Evolutionary conservation across 2,113 vertebrate genomes (phyloP).

Genomic region (Gavialis gangeticus): DNA sequence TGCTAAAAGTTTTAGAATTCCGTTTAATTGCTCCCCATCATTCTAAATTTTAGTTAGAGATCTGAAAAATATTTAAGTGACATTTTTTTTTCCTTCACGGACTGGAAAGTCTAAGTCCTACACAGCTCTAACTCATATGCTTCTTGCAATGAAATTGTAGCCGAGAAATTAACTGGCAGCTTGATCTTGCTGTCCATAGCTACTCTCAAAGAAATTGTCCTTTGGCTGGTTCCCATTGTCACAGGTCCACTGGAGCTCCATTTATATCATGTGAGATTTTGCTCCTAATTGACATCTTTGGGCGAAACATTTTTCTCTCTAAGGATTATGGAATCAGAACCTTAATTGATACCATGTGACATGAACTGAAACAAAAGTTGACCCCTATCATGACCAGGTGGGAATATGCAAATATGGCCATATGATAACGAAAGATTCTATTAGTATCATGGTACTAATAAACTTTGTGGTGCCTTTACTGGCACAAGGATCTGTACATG

Average conservation of each 20-base stretch:
- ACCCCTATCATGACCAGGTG: not conserved
- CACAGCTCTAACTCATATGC: not conserved
- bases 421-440: not conserved
- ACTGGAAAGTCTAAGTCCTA: no score
- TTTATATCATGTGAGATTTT: not conserved
- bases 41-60: no score
- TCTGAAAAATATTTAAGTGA: no score
- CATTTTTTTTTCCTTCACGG: no score
- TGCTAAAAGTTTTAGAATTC: no score
- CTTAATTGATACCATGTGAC: not conserved
- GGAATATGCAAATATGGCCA: not conserved
- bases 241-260: no score
- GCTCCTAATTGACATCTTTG: not conserved
- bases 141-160: not conserved
- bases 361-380: accelerated
- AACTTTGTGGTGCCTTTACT: not conserved
- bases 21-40: no score
- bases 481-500: not conserved
- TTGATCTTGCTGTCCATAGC: not conserved
- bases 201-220: no score
- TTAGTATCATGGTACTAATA: not conserved
- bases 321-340: not conserved
- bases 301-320: not conserved
- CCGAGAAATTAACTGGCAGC: not conserved
- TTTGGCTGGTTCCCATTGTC: no score